Base-by-base conservation (phyloP, 2,797 vertebrate species). In the Acanthis flammea region DNA sequence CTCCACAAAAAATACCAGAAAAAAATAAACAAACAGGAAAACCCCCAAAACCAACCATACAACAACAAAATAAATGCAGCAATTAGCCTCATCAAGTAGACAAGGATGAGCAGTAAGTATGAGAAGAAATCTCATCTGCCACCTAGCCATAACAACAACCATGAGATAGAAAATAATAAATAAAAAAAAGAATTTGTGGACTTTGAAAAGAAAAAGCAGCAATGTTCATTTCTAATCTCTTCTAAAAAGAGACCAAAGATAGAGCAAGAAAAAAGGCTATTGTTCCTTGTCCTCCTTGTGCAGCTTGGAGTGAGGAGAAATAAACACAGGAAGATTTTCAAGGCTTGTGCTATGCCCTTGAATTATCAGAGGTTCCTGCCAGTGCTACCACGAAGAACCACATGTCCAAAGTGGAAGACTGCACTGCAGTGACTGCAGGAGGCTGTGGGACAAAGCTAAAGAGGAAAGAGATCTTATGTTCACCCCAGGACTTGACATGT, bases 211-310 rank as follows among this genome's bases (percentile, higher is more conserved):
- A 66, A 73, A 86, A 67, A 33, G 19, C 6, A 72, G 19, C 9
- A 35, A 14, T 12, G 17, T 23, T 66, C 5, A n/a, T 82, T 72
- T 85, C 60, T 54, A 19, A 27, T 58, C 8, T 37, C 35, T 37
- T 37, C 35, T 22, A 73, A 47, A 75, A 93, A 9, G 10, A 18
- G 35, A 91, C 8, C 45, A 79, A 53, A 66, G 19, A 44, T 3
- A 31, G 0, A 2, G 16, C 9, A 18, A 50, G 19, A 54, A 42
- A 70, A 66, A 73, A 37, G 15, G 6, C 10, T 31, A 8, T 4
- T 51, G 19, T 27, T 67, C 30, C 6, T 1, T 7, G 6, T 19
- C 16, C 41, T 11, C 30, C 30, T 77, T 53, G 35, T 21, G 30
- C 48, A 27, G 24, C 4, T 1, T 33, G 39, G 33, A 53, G 31